A percentile compares a stretch with the other conserved stretches of the same genome.
Conservation (phyloP, 2,797 vertebrate species). For the Aselliscus stoliczkanus region DNA sequence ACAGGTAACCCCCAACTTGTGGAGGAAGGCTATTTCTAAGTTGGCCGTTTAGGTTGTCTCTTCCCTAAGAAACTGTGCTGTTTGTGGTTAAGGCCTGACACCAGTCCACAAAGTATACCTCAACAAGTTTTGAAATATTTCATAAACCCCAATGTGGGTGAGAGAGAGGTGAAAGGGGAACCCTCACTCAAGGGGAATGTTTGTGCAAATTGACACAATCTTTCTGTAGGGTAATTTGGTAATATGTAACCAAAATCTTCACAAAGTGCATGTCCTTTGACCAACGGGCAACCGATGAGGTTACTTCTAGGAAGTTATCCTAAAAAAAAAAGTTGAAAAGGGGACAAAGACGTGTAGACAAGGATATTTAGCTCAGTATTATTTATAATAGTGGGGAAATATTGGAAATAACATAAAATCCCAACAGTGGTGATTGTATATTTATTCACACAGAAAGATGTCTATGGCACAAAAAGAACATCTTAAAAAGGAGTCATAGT, state of each 20-base stretch:
- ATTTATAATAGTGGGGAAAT: background rate
- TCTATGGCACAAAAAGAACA: background rate
- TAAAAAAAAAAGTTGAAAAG: conserved; percentile 10
- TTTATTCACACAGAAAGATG: background rate
- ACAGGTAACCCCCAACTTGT: background rate
- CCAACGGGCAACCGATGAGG: background rate
- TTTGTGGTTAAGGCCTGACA: background rate
- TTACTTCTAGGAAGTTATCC: background rate
- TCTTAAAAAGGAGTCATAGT: background rate
- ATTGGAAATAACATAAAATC: background rate
- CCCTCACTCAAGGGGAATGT: background rate
- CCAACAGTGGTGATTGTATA: background rate
- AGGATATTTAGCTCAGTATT: background rate
- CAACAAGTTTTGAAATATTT: background rate
- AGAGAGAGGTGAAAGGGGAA: background rate
- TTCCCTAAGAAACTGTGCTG: background rate
- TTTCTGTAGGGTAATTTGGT: background rate
- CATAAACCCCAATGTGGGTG: background rate
- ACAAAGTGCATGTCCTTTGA: background rate
- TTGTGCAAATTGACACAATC: background rate
- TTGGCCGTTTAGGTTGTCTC: background rate
- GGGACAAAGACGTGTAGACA: background rate
- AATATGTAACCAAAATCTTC: background rate
- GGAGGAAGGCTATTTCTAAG: background rate
- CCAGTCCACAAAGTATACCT: background rate